Evolutionary conservation across 37 sponge, comb jelly and placozoan genomes (phyloP).

Genomic region (Chondrilla cf. caribensis): DNA sequence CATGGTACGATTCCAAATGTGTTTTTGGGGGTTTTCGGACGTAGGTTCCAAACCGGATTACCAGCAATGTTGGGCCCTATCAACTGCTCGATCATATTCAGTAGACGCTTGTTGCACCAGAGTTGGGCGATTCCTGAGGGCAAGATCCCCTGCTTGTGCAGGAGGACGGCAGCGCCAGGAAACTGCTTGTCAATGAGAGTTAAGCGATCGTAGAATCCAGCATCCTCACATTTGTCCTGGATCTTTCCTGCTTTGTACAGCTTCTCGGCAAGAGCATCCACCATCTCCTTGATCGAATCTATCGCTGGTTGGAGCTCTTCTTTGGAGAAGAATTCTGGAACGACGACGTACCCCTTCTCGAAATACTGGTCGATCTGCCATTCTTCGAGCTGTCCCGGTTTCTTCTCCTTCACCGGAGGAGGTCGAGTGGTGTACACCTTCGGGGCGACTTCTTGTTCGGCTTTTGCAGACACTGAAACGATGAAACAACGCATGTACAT

Average conservation of each 20-base stretch:
- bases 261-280: slow-evolving; percentile 61
- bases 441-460: not conserved
- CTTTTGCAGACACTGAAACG: no score
- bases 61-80: slow-evolving; percentile 81
- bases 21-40: slow-evolving; percentile 75
- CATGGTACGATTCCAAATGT: slow-evolving; percentile 81
- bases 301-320: slow-evolving; percentile 73
- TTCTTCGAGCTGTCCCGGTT: slow-evolving; percentile 67
- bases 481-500: no score
- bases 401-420: slow-evolving; percentile 51
- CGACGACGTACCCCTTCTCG: slow-evolving; percentile 64
- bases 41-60: slow-evolving; percentile 87
- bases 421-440: slow-evolving; percentile 61
- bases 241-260: slow-evolving; percentile 69
- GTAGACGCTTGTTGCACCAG: slow-evolving; percentile 66
- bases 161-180: slow-evolving; percentile 69
- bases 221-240: slow-evolving; percentile 49
- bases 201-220: slow-evolving; percentile 76
- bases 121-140: slow-evolving; percentile 59
- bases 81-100: slow-evolving; percentile 74
- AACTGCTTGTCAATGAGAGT: slow-evolving; percentile 73
- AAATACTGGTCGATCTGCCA: slow-evolving; percentile 77
- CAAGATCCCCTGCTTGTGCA: slow-evolving; percentile 70
- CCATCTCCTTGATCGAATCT: slow-evolving; percentile 56
- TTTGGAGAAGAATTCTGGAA: slow-evolving; percentile 64